Evolutionary conservation across 1,140 invertebrate genomes (phyloP), one percentile per base, ranked within the genome.

Genomic region (Penaeus vannamei): DNA sequence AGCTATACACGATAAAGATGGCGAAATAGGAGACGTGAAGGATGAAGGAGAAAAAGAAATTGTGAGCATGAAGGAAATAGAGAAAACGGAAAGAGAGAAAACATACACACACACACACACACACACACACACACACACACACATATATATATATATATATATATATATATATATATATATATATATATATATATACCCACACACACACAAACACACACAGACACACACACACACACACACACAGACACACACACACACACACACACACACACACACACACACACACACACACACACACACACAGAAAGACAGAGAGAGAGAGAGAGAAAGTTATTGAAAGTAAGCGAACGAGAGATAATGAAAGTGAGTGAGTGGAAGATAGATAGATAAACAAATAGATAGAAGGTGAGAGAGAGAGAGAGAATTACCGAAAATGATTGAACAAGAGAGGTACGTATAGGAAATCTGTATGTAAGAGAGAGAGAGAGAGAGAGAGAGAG

Each of bases 101-200:
- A 36, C 77, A 80, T 46, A 80, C 36, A 80, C 77, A 80, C 36
- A 80, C 77, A 80, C 77, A 80, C 77, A 80, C 77, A 80, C 77
- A 80, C 77, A 80, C 77, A 80, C 77, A 80, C 77, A 80, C 77
- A 80, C 77, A 80, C 36, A 80, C 77, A 80, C 77, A 80, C 77
- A 80, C 77, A 80, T 46, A 80, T 46, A 80, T 32, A 20, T 14
- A 80, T 46, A 80, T 12, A 20, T 12, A n/a, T 12, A 80, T 42
- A 80, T 46, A 80, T 10, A 80, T 46, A 80, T 10, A 80, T 46
- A 80, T 46, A 80, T 46, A 80, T 46, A 80, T 46, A 80, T 46
- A 80, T 46, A 80, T 23, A 80, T 46, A 80, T 46, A 80, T 46
- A 80, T 46, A 80, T 46, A 80, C 77, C 32, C 77, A 80, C 77